phyloP scores from a whole-genome alignment of 2,888 invertebrate genomes.

The Oxytorus armatus region DNA sequence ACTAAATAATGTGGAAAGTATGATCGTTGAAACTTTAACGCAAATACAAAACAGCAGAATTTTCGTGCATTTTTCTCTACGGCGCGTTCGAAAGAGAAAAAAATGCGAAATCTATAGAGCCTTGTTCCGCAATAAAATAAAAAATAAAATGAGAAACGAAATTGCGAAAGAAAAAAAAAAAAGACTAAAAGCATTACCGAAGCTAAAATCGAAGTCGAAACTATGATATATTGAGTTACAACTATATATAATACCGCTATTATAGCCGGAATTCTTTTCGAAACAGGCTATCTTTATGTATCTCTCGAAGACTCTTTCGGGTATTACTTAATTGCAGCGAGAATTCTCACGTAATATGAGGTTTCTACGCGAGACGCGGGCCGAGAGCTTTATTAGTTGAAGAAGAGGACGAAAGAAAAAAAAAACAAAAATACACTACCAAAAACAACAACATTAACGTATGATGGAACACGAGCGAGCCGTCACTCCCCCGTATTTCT shows the following conservation, averaged over 20 bases:
- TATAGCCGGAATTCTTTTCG: constrained; percentile 39
- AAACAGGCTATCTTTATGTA: constrained; percentile 5
- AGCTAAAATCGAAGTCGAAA: not conserved
- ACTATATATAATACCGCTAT: constrained; percentile 35
- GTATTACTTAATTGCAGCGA: constrained; percentile 58
- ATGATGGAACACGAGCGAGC: constrained; percentile 58
- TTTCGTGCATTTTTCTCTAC: no score
- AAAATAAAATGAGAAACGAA: not conserved
- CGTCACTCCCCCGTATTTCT: constrained; percentile 58
- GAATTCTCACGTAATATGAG: constrained; percentile 59
- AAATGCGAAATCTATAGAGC: not conserved
- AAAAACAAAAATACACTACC: not conserved
- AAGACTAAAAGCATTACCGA: not conserved
- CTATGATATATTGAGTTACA: constrained; percentile 25
- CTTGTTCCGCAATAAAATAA: not conserved
- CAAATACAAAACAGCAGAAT: no score
- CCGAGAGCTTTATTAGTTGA: constrained; percentile 58
- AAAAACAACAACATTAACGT: not conserved
- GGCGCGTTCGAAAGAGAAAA: no score
- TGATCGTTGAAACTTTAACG: no score
- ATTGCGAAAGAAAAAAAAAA: constrained; percentile 1
- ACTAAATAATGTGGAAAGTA: no score
- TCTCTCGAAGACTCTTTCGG: constrained; percentile 31
- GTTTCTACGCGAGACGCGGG: constrained; percentile 33
- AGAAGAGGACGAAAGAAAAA: constrained; percentile 1